Conservation (phyloP, 2,113 vertebrate species). For the human region DNA sequence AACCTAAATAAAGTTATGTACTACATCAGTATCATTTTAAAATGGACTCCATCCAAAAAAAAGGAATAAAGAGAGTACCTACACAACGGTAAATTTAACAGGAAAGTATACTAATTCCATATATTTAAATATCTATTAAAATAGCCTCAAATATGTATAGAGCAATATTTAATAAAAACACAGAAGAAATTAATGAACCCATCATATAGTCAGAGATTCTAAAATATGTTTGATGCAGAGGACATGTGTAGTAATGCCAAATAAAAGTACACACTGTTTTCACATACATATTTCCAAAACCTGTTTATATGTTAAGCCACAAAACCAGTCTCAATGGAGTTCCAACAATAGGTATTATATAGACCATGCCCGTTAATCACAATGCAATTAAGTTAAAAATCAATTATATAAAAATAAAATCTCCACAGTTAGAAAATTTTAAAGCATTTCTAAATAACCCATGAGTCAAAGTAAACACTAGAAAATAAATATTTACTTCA, state of each 20-base stretch:
- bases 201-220: neutral
- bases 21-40: neutral
- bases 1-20: neutral
- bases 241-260: neutral
- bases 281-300: neutral
- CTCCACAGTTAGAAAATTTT: neutral
- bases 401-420: neutral
- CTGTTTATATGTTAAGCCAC: neutral
- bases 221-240: neutral
- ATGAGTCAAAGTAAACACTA: neutral
- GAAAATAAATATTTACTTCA: neutral
- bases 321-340: neutral
- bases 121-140: neutral
- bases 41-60: neutral
- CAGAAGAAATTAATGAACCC: neutral
- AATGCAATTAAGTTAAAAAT: slow-evolving; percentile 9
- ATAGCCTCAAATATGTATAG: neutral
- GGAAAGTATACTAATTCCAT: neutral
- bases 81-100: neutral
- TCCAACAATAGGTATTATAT: neutral
- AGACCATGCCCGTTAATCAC: neutral
- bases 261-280: neutral
- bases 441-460: neutral
- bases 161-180: slow-evolving; percentile 14
- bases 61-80: neutral